phyloP scores from a whole-genome alignment of 2,888 invertebrate species.

The Melanophora roralis region DNA sequence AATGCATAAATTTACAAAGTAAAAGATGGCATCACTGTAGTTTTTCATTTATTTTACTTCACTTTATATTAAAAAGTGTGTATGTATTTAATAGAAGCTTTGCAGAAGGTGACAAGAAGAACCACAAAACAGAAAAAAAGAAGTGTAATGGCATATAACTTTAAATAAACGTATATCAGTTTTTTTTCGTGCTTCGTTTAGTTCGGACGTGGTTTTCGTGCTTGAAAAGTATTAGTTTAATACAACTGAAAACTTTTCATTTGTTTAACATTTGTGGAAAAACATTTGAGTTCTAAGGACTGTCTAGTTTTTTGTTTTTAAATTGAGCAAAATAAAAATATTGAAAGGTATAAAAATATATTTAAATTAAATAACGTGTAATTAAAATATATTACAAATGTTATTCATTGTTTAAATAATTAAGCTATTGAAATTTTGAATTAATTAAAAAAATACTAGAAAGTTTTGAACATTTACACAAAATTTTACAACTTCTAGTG shows the following conservation, averaged over 20 bases:
- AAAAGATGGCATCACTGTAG: too few relatives aligned
- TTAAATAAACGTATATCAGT: slow-evolving; percentile 60
- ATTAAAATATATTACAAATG: slow-evolving; percentile 1
- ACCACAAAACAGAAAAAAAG: slow-evolving; percentile 5
- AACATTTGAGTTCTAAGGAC: too few relatives aligned
- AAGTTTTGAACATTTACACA: neutral
- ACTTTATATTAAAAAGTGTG: slow-evolving; percentile 14
- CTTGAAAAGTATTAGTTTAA: neutral
- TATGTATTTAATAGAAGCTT: slow-evolving; percentile 22
- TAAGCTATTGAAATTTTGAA: neutral
- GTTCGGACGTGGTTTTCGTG: slow-evolving; percentile 56
- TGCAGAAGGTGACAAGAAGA: slow-evolving; percentile 17
- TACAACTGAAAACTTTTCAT: too few relatives aligned
- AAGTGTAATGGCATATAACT: slow-evolving; percentile 49
- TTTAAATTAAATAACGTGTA: slow-evolving; percentile 15
- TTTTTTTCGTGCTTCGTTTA: slow-evolving; percentile 61
- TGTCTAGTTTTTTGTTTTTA: too few relatives aligned
- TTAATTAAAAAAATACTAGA: neutral
- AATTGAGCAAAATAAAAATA: too few relatives aligned
- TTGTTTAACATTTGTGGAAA: too few relatives aligned
- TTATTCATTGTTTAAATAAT: too few relatives aligned
- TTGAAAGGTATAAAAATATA: too few relatives aligned
- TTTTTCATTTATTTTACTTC: too few relatives aligned
- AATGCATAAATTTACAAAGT: too few relatives aligned
- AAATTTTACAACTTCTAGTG: too few relatives aligned